phyloP scores from a whole-genome alignment of 2,113 vertebrate genomes.

The Hymenochirus boettgeri region DNA sequence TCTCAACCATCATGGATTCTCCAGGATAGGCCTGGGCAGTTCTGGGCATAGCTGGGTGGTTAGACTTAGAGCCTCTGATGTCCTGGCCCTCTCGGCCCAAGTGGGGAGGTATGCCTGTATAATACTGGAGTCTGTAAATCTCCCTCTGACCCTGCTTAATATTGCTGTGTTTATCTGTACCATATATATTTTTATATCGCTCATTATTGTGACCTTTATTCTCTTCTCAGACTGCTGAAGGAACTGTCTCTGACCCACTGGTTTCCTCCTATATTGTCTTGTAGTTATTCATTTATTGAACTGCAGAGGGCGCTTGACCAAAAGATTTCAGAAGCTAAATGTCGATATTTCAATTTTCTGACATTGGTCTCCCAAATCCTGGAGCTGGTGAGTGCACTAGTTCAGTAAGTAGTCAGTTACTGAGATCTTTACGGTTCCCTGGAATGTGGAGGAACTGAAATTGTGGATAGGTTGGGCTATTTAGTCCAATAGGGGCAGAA shows the following conservation, averaged over 20 bases:
- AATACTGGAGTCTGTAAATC: background rate
- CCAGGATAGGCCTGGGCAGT: background rate
- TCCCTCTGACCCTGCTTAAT: too few relatives aligned
- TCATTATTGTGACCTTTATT: too few relatives aligned
- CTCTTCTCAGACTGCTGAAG: slow-evolving; percentile 9
- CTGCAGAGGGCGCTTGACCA: background rate
- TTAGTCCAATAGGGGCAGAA: too few relatives aligned
- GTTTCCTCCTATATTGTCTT: background rate
- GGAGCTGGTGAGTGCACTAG: slow-evolving; percentile 21
- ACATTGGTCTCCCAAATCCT: slow-evolving; percentile 6
- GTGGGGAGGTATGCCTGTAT: background rate
- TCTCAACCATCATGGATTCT: too few relatives aligned
- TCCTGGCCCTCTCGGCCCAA: background rate
- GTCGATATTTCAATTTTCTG: background rate
- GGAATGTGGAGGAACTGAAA: too few relatives aligned
- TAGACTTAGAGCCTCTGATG: background rate
- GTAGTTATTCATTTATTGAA: background rate
- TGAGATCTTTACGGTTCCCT: too few relatives aligned
- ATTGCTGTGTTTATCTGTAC: too few relatives aligned
- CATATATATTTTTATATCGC: too few relatives aligned
- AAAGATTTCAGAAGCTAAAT: background rate
- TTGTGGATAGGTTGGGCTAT: too few relatives aligned
- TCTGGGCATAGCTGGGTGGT: background rate
- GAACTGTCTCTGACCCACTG: background rate
- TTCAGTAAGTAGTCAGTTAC: too few relatives aligned